Conservation (phyloP, 2,113 vertebrate species). For the Empidonax traillii region DNA sequence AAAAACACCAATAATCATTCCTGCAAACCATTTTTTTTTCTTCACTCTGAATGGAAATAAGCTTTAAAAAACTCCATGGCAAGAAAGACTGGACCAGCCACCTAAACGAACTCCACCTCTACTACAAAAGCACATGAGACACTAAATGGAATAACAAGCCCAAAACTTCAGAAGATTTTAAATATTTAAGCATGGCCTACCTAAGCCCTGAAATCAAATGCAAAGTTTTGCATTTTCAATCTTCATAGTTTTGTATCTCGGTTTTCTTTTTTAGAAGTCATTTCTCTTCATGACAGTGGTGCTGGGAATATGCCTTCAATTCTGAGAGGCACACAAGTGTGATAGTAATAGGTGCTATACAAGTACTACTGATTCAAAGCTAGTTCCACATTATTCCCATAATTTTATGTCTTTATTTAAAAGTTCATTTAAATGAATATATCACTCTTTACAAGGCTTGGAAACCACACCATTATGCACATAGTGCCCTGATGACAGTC, state of each 20-base stretch:
- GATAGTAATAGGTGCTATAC: not conserved
- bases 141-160: not conserved
- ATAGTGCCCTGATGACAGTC: not conserved
- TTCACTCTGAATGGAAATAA: not conserved
- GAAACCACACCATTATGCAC: not conserved
- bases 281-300: not conserved
- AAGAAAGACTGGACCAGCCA: not conserved
- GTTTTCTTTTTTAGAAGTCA: not conserved
- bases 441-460: not conserved
- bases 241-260: not conserved
- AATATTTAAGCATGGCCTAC: not conserved
- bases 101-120: not conserved
- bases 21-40: not conserved
- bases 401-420: not conserved
- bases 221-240: not conserved
- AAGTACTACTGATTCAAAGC: not conserved
- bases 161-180: not conserved
- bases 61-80: not conserved
- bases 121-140: not conserved
- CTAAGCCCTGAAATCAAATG: not conserved
- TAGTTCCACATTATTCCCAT: not conserved
- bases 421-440: not conserved
- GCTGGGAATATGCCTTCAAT: not conserved
- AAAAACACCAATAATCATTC: not conserved
- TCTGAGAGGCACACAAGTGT: not conserved